phyloP scores from a whole-genome alignment of 2,797 vertebrate species.

The Alauda arvensis region DNA sequence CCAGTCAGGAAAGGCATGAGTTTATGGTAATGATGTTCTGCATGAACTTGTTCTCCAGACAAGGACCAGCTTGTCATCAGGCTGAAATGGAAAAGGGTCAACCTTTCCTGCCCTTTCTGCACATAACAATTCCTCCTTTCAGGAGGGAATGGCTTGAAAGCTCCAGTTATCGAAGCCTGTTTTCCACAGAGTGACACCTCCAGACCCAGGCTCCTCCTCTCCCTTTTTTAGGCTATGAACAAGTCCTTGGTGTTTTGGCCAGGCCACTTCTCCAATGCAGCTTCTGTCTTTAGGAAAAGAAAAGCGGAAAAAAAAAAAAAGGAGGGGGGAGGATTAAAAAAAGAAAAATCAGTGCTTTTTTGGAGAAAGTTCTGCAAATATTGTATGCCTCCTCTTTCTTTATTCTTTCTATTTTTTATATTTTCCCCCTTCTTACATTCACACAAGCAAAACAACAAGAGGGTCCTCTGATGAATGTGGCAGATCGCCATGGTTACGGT shows the following conservation, averaged over 20 bases:
- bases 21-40: slow-evolving; percentile 44
- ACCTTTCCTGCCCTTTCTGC: slow-evolving; percentile 29
- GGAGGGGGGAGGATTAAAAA: fast-evolving
- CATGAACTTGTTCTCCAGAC: slow-evolving; percentile 48
- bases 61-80: slow-evolving; percentile 64
- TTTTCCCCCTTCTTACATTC: slow-evolving; percentile 49
- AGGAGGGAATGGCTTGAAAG: slow-evolving; percentile 35
- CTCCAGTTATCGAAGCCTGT: not conserved
- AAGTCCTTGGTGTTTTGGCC: slow-evolving; percentile 14
- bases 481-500: slow-evolving; percentile 83
- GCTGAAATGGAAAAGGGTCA: slow-evolving; percentile 63
- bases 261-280: slow-evolving; percentile 19
- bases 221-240: slow-evolving; percentile 42
- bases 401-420: slow-evolving; percentile 5
- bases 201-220: slow-evolving; percentile 6
- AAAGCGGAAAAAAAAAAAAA: no score
- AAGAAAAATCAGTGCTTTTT: not conserved
- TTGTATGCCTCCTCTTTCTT: slow-evolving; percentile 49
- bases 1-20: slow-evolving; percentile 1
- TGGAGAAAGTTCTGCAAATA: slow-evolving; percentile 63
- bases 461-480: slow-evolving; percentile 79
- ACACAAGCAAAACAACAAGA: slow-evolving; percentile 81
- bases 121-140: slow-evolving; percentile 57
- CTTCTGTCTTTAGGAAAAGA: slow-evolving; percentile 16
- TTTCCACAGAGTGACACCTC: slow-evolving; percentile 34